A percentile compares a stretch with the other conserved stretches of the same genome.
phyloP scores from a whole-genome alignment of 64 coral and sea anemone species.

The Montipora cactus region DNA sequence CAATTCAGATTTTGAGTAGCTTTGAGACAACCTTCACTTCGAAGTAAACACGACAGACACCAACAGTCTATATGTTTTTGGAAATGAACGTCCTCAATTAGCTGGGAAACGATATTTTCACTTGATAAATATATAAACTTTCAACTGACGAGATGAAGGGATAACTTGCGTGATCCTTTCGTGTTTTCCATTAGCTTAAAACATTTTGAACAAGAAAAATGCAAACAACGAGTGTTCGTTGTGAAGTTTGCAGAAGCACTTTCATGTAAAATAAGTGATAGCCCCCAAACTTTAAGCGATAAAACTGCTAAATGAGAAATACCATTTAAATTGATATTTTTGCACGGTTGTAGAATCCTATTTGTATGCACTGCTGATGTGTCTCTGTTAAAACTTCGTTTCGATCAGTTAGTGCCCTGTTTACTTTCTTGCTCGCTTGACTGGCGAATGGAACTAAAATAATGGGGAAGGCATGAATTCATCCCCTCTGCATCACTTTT shows the following conservation, averaged over 20 bases:
- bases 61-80: not conserved
- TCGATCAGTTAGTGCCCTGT: too few relatives aligned
- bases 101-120: not conserved
- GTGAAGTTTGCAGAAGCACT: not conserved
- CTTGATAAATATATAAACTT: not conserved
- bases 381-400: too few relatives aligned
- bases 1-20: slow-evolving; percentile 31
- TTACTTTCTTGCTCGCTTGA: too few relatives aligned
- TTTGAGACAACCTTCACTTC: not conserved
- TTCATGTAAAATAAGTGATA: not conserved
- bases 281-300: too few relatives aligned
- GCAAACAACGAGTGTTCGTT: not conserved
- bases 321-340: not conserved
- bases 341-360: not conserved
- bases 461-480: not conserved
- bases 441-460: not conserved
- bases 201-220: not conserved
- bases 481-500: not conserved
- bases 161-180: not conserved
- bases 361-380: too few relatives aligned
- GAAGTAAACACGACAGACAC: not conserved
- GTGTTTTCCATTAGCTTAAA: not conserved
- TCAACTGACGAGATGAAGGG: not conserved
- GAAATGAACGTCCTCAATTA: not conserved
- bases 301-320: too few relatives aligned